These are phyloP conservation scores for Chymomyza caudatula DNA, from an alignment of 2,888 invertebrate genomes.

Conservation along the genomic window DNA sequence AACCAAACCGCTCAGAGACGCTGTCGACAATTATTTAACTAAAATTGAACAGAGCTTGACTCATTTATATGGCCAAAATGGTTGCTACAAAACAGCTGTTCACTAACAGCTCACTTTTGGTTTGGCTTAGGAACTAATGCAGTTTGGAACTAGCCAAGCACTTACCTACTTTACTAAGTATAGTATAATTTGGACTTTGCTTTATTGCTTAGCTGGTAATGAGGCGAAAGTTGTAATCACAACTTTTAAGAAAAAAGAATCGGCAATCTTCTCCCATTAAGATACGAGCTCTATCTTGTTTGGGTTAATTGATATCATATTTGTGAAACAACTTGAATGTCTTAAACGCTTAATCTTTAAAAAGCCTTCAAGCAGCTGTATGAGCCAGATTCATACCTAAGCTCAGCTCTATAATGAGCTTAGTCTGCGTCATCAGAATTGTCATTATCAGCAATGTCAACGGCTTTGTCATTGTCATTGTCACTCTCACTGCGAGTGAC, in stretches of 20 bases:
- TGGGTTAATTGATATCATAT: too few relatives aligned
- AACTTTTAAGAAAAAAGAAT: too few relatives aligned
- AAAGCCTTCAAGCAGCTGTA: background rate
- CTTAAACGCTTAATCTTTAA: too few relatives aligned
- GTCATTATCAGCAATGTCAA: background rate
- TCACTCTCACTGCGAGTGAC: background rate
- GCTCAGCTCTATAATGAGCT: background rate
- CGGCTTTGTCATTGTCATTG: background rate
- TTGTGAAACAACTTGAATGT: too few relatives aligned
- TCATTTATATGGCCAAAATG: background rate
- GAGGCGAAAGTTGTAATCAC: too few relatives aligned
- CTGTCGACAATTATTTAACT: background rate
- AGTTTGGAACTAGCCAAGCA: too few relatives aligned
- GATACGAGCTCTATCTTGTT: too few relatives aligned
- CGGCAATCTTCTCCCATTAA: too few relatives aligned
- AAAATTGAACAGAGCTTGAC: background rate
- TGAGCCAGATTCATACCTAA: background rate
- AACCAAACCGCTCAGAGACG: background rate
- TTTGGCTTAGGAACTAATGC: background rate
- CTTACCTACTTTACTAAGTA: too few relatives aligned
- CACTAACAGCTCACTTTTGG: conserved; percentile 16
- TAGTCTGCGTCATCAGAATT: background rate
- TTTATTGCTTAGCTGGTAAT: too few relatives aligned
- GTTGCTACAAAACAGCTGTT: conserved; percentile 3
- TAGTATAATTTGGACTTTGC: too few relatives aligned